Base-by-base conservation (phyloP, 1,140 invertebrate genomes). In the Drosophila suzukii region DNA sequence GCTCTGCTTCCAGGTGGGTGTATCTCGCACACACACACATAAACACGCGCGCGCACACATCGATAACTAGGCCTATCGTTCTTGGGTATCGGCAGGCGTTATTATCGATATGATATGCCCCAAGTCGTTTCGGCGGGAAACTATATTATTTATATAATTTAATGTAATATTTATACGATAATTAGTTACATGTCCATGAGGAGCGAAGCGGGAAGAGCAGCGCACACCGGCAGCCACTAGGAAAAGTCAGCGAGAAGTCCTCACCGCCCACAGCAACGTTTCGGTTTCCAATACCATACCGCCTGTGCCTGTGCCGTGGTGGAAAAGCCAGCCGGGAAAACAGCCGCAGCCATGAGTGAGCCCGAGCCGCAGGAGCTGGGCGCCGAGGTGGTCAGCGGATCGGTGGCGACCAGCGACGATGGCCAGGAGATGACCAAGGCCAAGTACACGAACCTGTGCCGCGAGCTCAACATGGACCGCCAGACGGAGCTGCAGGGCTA, bases 381-480 rank as follows among this genome's bases (percentile, higher is more conserved):
- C 36, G 82, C 82, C 20, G 82, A 86, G 56, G 82, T 86, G 47
- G 83, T 86, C 10, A 79, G 83, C 47, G 68, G 68, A n/a, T 56
- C 49, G 3, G 54, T 75, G n/a, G 53, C 38, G n/a, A 56, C 76
- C 34, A 41, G 46, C 12, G 83, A 88, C 8, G 84, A 86, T 27
- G 51, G 46, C 58, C 41, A 51, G n/a, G 84, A 86, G 49, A 61
- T 60, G 54, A 72, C 66, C 49, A 68, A 81, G 38, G 56, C 60
- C 44, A 83, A 73, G 46, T 88, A 82, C 51, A 81, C 79, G 38
- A 90, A 90, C 36, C 58, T 92, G 27, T 92, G 91, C 63, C 81
- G 86, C 15, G 84, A 92, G 44, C 75, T 92, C 0, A 92, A 92
- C 67, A 91, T 92, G 90, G 91, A 92, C 60, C 57, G 71, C 0